Conservation (phyloP, 2,888 invertebrate species). For the Phalera bucephala region DNA sequence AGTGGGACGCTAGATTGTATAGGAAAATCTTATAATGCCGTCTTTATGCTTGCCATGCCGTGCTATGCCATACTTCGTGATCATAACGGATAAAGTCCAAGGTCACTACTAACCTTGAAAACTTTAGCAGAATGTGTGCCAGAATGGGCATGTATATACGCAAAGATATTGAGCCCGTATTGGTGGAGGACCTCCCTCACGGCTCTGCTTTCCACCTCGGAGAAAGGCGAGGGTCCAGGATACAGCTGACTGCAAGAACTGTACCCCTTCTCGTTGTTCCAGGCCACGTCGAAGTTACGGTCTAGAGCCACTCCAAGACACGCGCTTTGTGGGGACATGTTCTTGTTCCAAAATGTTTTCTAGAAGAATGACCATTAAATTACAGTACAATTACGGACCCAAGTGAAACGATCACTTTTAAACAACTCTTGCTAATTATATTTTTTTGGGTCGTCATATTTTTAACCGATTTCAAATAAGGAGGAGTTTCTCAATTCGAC, state of each 20-base stretch:
- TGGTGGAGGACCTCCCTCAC: conserved; percentile 56
- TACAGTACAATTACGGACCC: too few species aligned
- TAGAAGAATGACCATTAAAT: background rate
- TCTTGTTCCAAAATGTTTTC: conserved; percentile 42
- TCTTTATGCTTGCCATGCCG: too few species aligned
- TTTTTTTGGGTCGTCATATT: too few species aligned
- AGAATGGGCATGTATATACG: conserved; percentile 63
- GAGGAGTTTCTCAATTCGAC: too few species aligned
- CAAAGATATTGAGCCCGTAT: conserved; percentile 61
- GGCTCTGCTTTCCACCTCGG: conserved; percentile 59
- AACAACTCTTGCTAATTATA: too few species aligned
- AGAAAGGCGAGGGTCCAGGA: conserved; percentile 58
- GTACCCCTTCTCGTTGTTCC: conserved; percentile 36
- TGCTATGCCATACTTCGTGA: too few species aligned
- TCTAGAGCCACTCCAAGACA: conserved; percentile 65
- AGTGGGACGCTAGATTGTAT: too few species aligned
- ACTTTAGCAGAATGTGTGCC: conserved; percentile 28
- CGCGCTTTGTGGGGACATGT: conserved; percentile 53
- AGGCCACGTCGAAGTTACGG: conserved; percentile 66
- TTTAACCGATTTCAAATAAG: too few species aligned
- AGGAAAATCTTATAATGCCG: too few species aligned
- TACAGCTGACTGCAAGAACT: conserved; percentile 59
- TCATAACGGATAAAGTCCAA: too few species aligned
- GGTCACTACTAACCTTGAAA: conserved; percentile 59
- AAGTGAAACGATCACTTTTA: too few species aligned